A percentile compares a stretch with the other conserved stretches of the same genome.
Conservation (phyloP, 2,888 invertebrate genomes). For the Rhorus exstirpatorius region DNA sequence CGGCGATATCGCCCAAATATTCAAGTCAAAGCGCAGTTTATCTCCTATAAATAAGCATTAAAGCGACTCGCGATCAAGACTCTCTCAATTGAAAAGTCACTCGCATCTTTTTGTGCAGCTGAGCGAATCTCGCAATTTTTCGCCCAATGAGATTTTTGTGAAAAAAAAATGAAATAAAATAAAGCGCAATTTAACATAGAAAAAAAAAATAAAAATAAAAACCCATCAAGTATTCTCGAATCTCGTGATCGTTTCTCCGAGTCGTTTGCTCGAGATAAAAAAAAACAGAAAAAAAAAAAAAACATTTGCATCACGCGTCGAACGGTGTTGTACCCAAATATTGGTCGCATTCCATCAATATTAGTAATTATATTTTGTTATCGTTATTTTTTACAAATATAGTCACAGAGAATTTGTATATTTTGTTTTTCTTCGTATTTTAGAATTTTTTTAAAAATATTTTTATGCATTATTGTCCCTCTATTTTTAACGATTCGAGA, state of each 20-base stretch:
- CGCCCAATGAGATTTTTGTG: neutral
- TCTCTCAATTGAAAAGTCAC: constrained; percentile 25
- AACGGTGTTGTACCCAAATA: constrained; percentile 2
- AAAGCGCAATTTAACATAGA: too few relatives aligned
- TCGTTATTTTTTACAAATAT: constrained; percentile 58
- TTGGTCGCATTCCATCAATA: constrained; percentile 27
- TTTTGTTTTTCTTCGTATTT: constrained; percentile 59
- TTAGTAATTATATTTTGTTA: constrained; percentile 57
- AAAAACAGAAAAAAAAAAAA: neutral
- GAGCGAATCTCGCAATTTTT: constrained; percentile 33
- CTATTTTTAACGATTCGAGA: constrained; percentile 45
- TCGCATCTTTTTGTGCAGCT: constrained; percentile 27
- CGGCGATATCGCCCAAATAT: neutral
- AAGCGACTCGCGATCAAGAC: constrained; percentile 8
- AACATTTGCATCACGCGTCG: neutral
- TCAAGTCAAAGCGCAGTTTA: constrained; percentile 23
- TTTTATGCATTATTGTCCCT: constrained; percentile 36
- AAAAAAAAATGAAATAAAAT: neutral
- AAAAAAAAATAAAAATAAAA: constrained; percentile 16
- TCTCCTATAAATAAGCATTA: constrained; percentile 12
- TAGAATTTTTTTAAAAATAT: constrained; percentile 49
- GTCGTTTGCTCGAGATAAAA: constrained; percentile 25
- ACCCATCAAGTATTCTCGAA: constrained; percentile 57
- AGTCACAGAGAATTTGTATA: constrained; percentile 70
- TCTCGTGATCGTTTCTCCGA: constrained; percentile 29